These are phyloP conservation scores for Pseudomyrmex concolor DNA, from an alignment of 1,140 invertebrate genomes.

Conservation along the genomic window DNA sequence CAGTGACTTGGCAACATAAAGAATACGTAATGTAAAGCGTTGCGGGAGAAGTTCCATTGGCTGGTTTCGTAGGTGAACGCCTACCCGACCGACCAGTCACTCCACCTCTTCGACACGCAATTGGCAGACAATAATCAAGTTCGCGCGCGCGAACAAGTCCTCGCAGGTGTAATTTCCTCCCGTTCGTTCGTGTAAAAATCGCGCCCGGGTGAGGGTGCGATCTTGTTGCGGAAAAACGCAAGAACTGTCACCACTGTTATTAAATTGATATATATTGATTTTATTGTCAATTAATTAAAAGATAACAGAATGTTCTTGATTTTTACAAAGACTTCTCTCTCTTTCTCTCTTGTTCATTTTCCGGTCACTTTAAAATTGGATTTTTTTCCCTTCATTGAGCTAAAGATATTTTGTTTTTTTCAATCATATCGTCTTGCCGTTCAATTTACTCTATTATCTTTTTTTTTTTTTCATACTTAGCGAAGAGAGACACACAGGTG, in stretches of 20 bases:
- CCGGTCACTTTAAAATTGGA: no score
- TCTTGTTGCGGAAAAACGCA: no score
- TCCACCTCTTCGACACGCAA: constrained; percentile 81
- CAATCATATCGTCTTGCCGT: no score
- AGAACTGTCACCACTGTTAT: no score
- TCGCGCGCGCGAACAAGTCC: constrained; percentile 21
- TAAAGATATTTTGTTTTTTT: no score
- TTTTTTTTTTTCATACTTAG: background rate
- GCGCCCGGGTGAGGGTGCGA: background rate
- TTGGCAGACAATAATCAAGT: constrained; percentile 75
- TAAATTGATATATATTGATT: no score
- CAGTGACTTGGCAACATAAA: constrained; percentile 83
- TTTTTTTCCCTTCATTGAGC: no score
- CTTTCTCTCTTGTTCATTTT: no score
- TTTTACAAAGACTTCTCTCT: no score
- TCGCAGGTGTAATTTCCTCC: constrained; percentile 18
- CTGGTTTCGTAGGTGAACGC: constrained; percentile 78
- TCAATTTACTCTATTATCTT: background rate
- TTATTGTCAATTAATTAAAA: no score
- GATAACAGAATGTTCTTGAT: no score
- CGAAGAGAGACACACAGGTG: background rate
- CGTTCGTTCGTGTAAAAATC: constrained; percentile 1
- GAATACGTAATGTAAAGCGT: constrained; percentile 81
- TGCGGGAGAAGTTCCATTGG: constrained; percentile 81
- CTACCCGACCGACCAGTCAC: constrained; percentile 78